phyloP scores from a whole-genome alignment of 2,797 vertebrate genomes.

The Rhabdomys pumilio region DNA sequence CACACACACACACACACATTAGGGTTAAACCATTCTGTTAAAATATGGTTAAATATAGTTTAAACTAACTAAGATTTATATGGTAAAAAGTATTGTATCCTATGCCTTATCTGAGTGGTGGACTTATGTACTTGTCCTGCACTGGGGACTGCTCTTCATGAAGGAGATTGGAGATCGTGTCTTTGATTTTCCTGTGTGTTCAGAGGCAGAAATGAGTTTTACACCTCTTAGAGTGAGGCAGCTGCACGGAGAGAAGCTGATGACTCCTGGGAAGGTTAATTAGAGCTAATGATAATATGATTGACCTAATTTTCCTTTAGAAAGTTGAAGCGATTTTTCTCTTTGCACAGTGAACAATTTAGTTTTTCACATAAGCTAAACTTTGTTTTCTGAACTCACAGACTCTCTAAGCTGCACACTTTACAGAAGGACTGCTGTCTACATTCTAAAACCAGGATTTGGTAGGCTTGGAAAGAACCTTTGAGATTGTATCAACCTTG shows the following conservation, averaged over 20 bases:
- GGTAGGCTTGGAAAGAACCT: neutral
- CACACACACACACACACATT: neutral
- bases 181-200: constrained; percentile 71
- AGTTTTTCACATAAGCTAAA: constrained; percentile 64
- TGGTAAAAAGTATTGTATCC: neutral
- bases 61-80: constrained; percentile 56
- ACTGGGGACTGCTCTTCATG: constrained; percentile 59
- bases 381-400: constrained; percentile 62
- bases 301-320: constrained; percentile 76
- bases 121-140: constrained; percentile 19
- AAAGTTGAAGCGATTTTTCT: constrained; percentile 71
- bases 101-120: constrained; percentile 32
- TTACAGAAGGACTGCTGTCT: constrained; percentile 5
- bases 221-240: constrained; percentile 66
- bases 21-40: neutral
- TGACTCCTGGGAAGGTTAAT: constrained; percentile 77
- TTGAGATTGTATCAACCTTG: constrained; percentile 1
- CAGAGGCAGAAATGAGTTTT: constrained; percentile 72
- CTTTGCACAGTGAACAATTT: constrained; percentile 61
- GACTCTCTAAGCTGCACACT: constrained; percentile 35
- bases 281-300: constrained; percentile 82
- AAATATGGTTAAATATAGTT: neutral
- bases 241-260: constrained; percentile 73
- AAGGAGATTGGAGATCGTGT: constrained; percentile 66
- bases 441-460: neutral